Conservation (phyloP, 1,140 invertebrate species). For the Drosophila trapezifrons region DNA sequence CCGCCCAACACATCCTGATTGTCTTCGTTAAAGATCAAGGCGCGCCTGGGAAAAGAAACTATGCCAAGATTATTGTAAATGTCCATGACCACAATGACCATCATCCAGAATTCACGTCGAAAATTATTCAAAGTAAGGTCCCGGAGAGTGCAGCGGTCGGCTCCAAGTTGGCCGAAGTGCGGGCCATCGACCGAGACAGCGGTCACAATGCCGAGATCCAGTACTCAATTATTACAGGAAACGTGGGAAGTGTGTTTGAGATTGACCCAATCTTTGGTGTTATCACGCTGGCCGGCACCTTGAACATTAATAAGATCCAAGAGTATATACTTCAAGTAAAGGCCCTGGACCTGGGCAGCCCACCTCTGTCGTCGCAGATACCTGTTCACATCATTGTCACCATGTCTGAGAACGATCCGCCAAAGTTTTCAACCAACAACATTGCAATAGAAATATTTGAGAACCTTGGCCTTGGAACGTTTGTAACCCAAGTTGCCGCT, state of each 20-base stretch:
- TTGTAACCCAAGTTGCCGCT: conserved; percentile 91
- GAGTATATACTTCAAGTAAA: conserved; percentile 93
- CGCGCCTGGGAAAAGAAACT: conserved; percentile 92
- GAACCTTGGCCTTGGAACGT: conserved; percentile 91
- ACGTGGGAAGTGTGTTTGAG: conserved; percentile 92
- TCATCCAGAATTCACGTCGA: conserved; percentile 91
- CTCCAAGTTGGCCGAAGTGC: conserved; percentile 89
- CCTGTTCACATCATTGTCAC: conserved; percentile 94
- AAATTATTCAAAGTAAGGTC: conserved; percentile 90
- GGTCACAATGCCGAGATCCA: conserved; percentile 92
- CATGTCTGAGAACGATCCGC: conserved; percentile 95
- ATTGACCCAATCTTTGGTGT: conserved; percentile 92
- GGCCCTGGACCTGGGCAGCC: conserved; percentile 92
- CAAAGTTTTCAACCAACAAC: conserved; percentile 88
- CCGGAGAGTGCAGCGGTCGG: conserved; percentile 90
- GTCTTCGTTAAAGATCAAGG: conserved; percentile 96
- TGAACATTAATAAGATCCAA: conserved; percentile 89
- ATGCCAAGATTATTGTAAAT: conserved; percentile 91
- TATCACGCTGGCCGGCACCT: conserved; percentile 89
- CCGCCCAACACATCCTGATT: conserved; percentile 92
- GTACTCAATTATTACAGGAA: conserved; percentile 93
- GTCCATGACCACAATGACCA: conserved; percentile 96
- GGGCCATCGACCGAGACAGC: conserved; percentile 92
- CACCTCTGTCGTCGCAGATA: conserved; percentile 89
- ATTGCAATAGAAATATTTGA: conserved; percentile 93